A percentile compares a stretch with the other conserved stretches of the same genome.
Evolutionary conservation across 2,797 vertebrate species (phyloP).

Genomic region (Coreius guichenoti): DNA sequence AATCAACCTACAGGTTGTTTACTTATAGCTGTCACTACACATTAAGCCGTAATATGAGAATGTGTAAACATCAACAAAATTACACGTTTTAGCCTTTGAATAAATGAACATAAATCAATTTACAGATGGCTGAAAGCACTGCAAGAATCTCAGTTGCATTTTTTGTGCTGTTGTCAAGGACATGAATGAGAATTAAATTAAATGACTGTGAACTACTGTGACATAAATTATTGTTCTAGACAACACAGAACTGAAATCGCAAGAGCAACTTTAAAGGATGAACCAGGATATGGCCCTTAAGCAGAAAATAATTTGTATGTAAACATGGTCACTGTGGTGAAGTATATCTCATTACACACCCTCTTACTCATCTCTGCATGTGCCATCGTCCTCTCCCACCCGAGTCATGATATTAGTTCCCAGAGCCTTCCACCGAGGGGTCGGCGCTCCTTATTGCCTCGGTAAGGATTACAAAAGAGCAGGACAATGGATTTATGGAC

Average conservation of each 20-base stretch:
- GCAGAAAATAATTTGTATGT: not conserved
- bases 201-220: slow-evolving; percentile 7
- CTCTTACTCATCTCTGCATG: slow-evolving; percentile 6
- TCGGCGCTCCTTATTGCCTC: slow-evolving; percentile 55
- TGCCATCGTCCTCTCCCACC: slow-evolving; percentile 29
- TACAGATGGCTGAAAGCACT: slow-evolving; percentile 26
- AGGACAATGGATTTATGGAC: slow-evolving; percentile 65
- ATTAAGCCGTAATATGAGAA: not conserved
- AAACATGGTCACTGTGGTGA: not conserved
- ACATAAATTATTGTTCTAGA: slow-evolving; percentile 16
- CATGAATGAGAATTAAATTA: slow-evolving; percentile 33
- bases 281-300: not conserved
- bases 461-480: slow-evolving; percentile 59
- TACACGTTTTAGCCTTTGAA: slow-evolving; percentile 15
- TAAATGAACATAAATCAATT: slow-evolving; percentile 14
- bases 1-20: not conserved
- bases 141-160: slow-evolving; percentile 5
- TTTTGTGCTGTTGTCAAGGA: slow-evolving; percentile 22
- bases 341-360: slow-evolving; percentile 8
- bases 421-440: slow-evolving; percentile 37
- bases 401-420: slow-evolving; percentile 42
- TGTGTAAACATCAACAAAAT: slow-evolving; percentile 5
- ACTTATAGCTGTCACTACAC: not conserved
- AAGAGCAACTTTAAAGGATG: slow-evolving; percentile 3
- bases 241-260: not conserved